A percentile compares a stretch with the other conserved stretches of the same genome.
These are phyloP conservation scores for Anser cygnoides DNA, from an alignment of 2,113 vertebrate genomes.

Conservation along the genomic window DNA sequence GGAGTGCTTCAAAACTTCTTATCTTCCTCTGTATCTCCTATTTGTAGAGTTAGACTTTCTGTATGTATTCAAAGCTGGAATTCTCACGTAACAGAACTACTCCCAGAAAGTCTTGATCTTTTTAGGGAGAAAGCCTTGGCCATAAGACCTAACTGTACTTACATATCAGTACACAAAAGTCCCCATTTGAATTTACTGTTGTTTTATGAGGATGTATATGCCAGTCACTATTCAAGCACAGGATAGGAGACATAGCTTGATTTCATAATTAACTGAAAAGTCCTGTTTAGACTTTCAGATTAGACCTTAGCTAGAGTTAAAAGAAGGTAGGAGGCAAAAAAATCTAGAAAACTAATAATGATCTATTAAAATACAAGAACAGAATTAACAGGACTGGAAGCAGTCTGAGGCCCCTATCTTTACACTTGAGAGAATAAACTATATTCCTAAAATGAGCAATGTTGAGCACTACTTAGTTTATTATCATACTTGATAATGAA, in stretches of 20 bases:
- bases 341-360: neutral
- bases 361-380: neutral
- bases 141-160: neutral
- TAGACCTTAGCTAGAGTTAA: neutral
- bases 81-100: neutral
- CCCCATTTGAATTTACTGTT: neutral
- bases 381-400: neutral
- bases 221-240: neutral
- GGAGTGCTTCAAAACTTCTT: neutral
- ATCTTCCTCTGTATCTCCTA: neutral
- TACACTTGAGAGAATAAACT: neutral
- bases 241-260: rapidly evolving
- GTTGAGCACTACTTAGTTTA: neutral
- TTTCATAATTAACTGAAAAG: neutral
- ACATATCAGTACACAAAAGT: neutral
- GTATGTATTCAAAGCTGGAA: neutral
- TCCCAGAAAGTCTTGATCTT: neutral
- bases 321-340: neutral
- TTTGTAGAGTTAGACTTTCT: neutral
- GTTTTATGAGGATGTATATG: neutral
- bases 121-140: neutral
- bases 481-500: neutral
- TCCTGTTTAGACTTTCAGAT: neutral
- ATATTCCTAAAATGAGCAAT: neutral
- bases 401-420: neutral